Evolutionary conservation across 2,888 invertebrate genomes (phyloP).

Genomic region (Ophraella communa): DNA sequence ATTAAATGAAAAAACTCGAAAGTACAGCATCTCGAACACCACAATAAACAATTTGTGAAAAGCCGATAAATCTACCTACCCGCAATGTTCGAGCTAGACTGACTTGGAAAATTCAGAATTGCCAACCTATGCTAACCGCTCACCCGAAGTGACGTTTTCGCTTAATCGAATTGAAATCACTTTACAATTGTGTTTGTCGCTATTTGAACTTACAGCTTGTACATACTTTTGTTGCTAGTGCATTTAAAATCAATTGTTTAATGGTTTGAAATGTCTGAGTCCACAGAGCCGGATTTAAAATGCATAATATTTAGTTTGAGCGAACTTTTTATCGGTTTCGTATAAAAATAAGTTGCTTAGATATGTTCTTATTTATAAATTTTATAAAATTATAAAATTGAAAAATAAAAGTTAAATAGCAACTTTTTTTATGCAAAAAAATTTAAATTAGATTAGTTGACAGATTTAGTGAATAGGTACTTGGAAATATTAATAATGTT

Average conservation of each 20-base stretch:
- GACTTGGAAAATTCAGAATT: slow-evolving; percentile 20
- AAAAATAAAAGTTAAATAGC: too few relatives aligned
- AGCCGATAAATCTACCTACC: slow-evolving; percentile 32
- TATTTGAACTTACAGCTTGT: slow-evolving; percentile 17
- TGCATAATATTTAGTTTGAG: too few relatives aligned
- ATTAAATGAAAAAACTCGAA: slow-evolving; percentile 43
- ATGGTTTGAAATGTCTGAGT: slow-evolving; percentile 13
- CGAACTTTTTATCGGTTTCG: too few relatives aligned
- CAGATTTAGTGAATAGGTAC: too few relatives aligned
- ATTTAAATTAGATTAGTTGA: too few relatives aligned
- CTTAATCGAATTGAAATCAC: slow-evolving; percentile 35
- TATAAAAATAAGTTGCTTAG: too few relatives aligned
- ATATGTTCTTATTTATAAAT: neutral
- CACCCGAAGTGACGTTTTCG: slow-evolving; percentile 32
- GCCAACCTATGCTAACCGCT: slow-evolving; percentile 8
- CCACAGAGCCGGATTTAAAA: slow-evolving; percentile 15
- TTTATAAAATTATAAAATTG: too few relatives aligned
- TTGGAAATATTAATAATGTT: too few relatives aligned
- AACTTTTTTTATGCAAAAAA: too few relatives aligned
- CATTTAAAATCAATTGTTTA: slow-evolving; percentile 28
- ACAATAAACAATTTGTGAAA: slow-evolving; percentile 35
- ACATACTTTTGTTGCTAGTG: slow-evolving; percentile 16
- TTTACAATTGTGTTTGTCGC: slow-evolving; percentile 23
- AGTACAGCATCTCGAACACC: slow-evolving; percentile 40
- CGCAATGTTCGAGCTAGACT: slow-evolving; percentile 35